Evolutionary conservation across 2,888 invertebrate genomes (phyloP).

Genomic region (Tuta absoluta): DNA sequence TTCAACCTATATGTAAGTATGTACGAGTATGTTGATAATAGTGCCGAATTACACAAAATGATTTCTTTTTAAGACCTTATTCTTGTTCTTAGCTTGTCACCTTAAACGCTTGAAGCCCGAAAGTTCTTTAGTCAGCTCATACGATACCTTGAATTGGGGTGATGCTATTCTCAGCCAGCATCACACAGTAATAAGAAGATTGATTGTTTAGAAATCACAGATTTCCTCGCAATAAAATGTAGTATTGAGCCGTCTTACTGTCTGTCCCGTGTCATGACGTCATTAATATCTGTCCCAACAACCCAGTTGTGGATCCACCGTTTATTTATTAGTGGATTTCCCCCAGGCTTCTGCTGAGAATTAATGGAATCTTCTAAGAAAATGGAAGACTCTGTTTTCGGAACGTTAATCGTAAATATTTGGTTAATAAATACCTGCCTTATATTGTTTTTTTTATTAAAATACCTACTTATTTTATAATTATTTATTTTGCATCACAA

Average conservation of each 20-base stretch:
- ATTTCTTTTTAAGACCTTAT: no score
- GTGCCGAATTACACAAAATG: no score
- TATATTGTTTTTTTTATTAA: no score
- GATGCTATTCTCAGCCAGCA: no score
- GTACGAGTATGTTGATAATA: no score
- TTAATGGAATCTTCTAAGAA: conserved; percentile 9
- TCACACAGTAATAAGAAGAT: background rate
- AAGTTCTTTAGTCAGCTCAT: no score
- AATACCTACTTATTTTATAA: no score
- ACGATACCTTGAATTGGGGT: no score
- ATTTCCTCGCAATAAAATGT: background rate
- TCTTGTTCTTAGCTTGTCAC: no score
- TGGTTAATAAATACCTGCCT: background rate
- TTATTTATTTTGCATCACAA: no score
- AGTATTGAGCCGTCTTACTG: conserved; percentile 15
- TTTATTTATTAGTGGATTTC: conserved; percentile 20
- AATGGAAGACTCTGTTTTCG: background rate
- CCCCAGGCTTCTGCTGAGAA: conserved; percentile 7
- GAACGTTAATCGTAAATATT: background rate
- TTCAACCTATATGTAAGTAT: no score
- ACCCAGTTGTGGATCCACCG: background rate
- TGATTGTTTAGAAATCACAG: background rate
- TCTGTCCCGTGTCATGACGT: conserved; percentile 17
- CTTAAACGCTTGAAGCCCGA: no score
- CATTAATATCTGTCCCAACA: conserved; percentile 22